Evolutionary conservation across 2,888 invertebrate genomes (phyloP), one percentile per base, ranked within the genome.

Genomic region (Oligia fasciuncula): DNA sequence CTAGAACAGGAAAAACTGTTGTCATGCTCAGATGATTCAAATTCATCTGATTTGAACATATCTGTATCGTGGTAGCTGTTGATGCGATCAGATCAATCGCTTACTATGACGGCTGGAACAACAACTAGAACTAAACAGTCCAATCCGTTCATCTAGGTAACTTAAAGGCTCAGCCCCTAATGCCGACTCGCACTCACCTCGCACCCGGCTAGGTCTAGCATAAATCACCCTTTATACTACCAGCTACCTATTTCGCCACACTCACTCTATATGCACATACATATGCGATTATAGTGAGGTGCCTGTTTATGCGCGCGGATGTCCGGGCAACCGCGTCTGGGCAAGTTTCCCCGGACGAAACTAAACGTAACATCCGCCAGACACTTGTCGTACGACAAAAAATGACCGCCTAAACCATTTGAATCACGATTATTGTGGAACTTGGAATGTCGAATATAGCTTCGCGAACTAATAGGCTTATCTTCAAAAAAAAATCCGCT

Each of bases 271-370:
- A 79, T 81, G 76, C 73, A 70, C 80, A 80, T 76, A 75, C 46
- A 84, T 76, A 76, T 80, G 79, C 73, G 71, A 63, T 70, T 68
- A 77, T 66, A 74, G 79, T 76, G 60, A 80, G 77, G 76, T 84
- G 80, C 66, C 76, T 78, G 77, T 81, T 79, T 84, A 87, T 87
- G 79, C 79, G 80, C 70, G 70, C 62, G 89, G 88, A 89, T 72
- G 77, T 89, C 89, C 88, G 88, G 77, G 69, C 89, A 74, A 51
- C 69, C 65, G 71, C 13, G 81, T 73, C 85, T 85, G 79, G 60
- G 81, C 77, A 73, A 85, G 89, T 89, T 88, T 88, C 86, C 88
- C 88, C 89, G 88, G 89, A 87, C 77, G 82, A 76, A 68, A 73
- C 54, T 67, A 75, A 85, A 76, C 80, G 89, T 85, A 89, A 89